Evolutionary conservation across 2,888 invertebrate genomes (phyloP).

Genomic region (Platerodrilus igneus): DNA sequence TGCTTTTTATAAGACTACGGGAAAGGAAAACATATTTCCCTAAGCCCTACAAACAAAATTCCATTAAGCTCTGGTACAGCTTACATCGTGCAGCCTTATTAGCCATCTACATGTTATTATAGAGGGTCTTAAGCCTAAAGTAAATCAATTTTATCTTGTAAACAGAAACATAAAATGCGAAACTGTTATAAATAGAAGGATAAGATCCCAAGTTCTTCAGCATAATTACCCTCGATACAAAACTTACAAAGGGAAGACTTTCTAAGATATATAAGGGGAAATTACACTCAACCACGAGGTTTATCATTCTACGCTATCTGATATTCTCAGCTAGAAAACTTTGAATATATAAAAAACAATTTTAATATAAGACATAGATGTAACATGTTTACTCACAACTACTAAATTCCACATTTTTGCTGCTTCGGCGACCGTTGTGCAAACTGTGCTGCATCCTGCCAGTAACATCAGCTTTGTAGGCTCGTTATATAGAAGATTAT

Average conservation of each 20-base stretch:
- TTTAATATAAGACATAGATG: too few relatives aligned
- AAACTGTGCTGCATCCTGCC: constrained; percentile 97
- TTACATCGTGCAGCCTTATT: too few relatives aligned
- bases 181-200: constrained; percentile 10
- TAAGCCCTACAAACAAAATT: too few relatives aligned
- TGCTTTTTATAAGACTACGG: too few relatives aligned
- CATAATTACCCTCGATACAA: constrained; percentile 10
- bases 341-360: too few relatives aligned
- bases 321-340: too few relatives aligned
- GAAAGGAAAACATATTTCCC: too few relatives aligned
- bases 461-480: constrained; percentile 91
- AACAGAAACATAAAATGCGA: constrained; percentile 1
- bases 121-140: too few relatives aligned
- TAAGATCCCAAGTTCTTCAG: constrained; percentile 9
- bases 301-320: constrained; percentile 8
- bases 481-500: constrained; percentile 93
- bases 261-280: constrained; percentile 4
- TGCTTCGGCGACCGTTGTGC: constrained; percentile 98
- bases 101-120: too few relatives aligned
- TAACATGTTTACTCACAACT: constrained; percentile 69
- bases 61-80: too few relatives aligned
- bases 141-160: too few relatives aligned
- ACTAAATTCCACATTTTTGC: constrained; percentile 99
- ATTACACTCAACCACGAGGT: constrained; percentile 5
- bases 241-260: constrained; percentile 6